phyloP scores from a whole-genome alignment of 2,888 invertebrate genomes.

The Lithophane socia region DNA sequence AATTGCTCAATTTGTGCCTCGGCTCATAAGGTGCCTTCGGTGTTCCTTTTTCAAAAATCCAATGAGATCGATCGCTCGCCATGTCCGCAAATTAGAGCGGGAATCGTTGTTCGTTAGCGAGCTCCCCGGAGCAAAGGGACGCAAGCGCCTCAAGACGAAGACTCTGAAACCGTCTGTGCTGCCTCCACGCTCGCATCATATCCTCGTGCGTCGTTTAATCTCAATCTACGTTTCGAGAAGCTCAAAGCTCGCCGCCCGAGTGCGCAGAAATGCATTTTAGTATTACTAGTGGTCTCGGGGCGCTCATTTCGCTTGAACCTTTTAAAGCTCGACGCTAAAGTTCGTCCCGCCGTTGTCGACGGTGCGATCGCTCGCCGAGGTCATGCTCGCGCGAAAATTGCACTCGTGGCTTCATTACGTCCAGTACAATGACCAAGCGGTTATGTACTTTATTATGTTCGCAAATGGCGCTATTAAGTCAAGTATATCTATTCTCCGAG shows the following conservation, averaged over 20 bases:
- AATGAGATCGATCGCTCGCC: constrained; percentile 90
- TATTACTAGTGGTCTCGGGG: constrained; percentile 79
- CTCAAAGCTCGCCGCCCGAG: constrained; percentile 84
- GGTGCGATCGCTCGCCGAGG: constrained; percentile 67
- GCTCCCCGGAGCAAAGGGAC: constrained; percentile 64
- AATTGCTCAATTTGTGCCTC: constrained; percentile 90
- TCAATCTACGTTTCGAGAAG: constrained; percentile 79
- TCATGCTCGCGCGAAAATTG: constrained; percentile 80
- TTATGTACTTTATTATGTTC: constrained; percentile 74
- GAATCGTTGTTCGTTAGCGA: constrained; percentile 88
- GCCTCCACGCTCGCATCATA: constrained; percentile 55
- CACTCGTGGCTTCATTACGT: constrained; percentile 80
- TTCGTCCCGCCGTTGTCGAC: constrained; percentile 67
- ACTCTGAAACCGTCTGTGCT: constrained; percentile 65
- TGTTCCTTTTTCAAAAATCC: constrained; percentile 88
- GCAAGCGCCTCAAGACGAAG: constrained; percentile 65
- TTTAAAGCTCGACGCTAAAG: constrained; percentile 69
- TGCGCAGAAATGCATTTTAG: constrained; percentile 85
- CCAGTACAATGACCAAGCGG: constrained; percentile 76
- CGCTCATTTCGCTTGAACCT: constrained; percentile 80
- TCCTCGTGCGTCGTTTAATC: constrained; percentile 70
- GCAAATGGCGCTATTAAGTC: constrained; percentile 73
- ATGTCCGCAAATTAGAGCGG: constrained; percentile 90
- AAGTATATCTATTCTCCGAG: constrained; percentile 69
- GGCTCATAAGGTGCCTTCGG: constrained; percentile 83